These are phyloP conservation scores for Drosophila fulvimacula DNA, from an alignment of 2,888 invertebrate genomes.

Conservation along the genomic window DNA sequence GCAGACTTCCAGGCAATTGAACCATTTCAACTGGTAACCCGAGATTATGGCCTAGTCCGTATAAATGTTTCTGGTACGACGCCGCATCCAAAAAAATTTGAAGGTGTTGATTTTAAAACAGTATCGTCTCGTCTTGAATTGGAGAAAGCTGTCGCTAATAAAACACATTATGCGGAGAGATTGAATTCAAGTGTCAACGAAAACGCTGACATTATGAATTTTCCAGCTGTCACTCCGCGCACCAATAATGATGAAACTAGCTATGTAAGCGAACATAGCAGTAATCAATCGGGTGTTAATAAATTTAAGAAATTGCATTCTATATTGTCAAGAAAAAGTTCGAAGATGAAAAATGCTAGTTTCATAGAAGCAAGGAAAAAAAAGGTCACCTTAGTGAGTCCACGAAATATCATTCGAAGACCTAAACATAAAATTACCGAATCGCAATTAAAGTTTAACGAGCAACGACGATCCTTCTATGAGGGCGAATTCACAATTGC, in stretches of 20 bases:
- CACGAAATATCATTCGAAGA: background rate
- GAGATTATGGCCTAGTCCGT: slow-evolving; percentile 59
- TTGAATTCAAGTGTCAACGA: too few relatives aligned
- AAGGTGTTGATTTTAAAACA: slow-evolving; percentile 24
- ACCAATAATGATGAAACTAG: too few relatives aligned
- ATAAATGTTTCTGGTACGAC: slow-evolving; percentile 22
- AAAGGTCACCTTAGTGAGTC: slow-evolving; percentile 3
- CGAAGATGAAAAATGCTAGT: too few relatives aligned
- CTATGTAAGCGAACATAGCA: fast-evolving
- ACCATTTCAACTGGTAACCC: background rate
- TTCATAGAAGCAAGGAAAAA: background rate
- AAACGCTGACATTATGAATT: too few relatives aligned
- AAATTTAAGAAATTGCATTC: background rate
- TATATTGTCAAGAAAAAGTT: too few relatives aligned
- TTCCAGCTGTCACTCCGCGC: too few relatives aligned
- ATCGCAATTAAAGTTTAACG: background rate
- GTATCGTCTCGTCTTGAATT: slow-evolving; percentile 37
- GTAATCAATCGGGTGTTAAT: background rate
- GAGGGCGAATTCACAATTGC: slow-evolving; percentile 47
- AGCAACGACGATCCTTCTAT: slow-evolving; percentile 29
- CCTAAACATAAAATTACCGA: fast-evolving
- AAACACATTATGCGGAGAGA: too few relatives aligned
- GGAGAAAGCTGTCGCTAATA: too few relatives aligned
- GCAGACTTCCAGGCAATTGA: background rate
- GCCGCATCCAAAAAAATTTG: slow-evolving; percentile 43